Conservation (phyloP, 1,140 invertebrate genomes). For the Magallana ariakensis region DNA sequence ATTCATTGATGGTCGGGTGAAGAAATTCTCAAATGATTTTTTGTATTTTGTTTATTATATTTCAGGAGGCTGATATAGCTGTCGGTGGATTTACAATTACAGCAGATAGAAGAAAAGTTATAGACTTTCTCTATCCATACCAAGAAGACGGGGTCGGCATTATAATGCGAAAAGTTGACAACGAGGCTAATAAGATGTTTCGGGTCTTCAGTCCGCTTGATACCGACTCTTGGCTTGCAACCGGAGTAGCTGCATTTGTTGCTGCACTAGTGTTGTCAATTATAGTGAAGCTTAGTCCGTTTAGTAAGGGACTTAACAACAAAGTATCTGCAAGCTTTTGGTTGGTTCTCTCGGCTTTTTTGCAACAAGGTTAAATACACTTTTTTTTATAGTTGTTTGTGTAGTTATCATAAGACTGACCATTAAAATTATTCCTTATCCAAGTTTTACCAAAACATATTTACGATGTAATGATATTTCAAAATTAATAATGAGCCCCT, state of each 20-base stretch:
- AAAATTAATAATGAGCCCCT: too few species aligned
- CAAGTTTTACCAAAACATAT: too few species aligned
- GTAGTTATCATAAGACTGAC: too few species aligned
- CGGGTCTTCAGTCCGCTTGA: slow-evolving; percentile 65
- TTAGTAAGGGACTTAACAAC: neutral
- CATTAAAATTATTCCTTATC: too few species aligned
- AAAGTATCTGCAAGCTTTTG: neutral
- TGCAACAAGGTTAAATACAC: neutral
- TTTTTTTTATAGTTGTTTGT: too few species aligned
- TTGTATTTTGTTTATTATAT: neutral
- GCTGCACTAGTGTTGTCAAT: slow-evolving; percentile 58
- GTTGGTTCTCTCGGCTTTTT: neutral
- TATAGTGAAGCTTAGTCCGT: slow-evolving; percentile 61
- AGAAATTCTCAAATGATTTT: too few species aligned
- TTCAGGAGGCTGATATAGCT: slow-evolving; percentile 68
- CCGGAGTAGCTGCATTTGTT: slow-evolving; percentile 49
- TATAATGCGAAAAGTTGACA: slow-evolving; percentile 57
- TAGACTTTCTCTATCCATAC: slow-evolving; percentile 70
- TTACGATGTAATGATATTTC: too few species aligned
- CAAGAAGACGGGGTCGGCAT: slow-evolving; percentile 68
- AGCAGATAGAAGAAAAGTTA: slow-evolving; percentile 60
- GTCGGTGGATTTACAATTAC: slow-evolving; percentile 72
- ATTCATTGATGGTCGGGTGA: neutral
- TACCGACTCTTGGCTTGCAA: slow-evolving; percentile 59
- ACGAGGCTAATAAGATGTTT: slow-evolving; percentile 61